phyloP scores from a whole-genome alignment of 2,797 vertebrate species.

The Taeniopygia guttata region DNA sequence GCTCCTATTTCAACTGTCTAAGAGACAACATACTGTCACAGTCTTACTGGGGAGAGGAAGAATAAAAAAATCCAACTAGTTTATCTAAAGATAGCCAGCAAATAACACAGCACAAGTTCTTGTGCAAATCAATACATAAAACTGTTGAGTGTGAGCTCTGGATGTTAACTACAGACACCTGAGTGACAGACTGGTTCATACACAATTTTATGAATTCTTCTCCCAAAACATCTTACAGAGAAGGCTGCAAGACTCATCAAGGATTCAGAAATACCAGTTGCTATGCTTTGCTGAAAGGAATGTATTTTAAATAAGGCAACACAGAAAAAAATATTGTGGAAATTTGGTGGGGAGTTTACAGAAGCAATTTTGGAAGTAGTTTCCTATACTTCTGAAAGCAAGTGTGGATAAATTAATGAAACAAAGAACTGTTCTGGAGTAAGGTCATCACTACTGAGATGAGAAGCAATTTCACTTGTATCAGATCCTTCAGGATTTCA shows the following conservation, averaged over 20 bases:
- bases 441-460: background rate
- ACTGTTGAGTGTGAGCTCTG: background rate
- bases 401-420: background rate
- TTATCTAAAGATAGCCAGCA: background rate
- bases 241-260: background rate
- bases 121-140: background rate
- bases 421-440: background rate
- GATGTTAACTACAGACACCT: background rate
- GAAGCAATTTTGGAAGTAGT: background rate
- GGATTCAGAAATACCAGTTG: background rate
- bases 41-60: background rate
- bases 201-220: accelerated
- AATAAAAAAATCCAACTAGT: background rate
- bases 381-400: background rate
- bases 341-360: background rate
- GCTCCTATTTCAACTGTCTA: background rate
- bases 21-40: background rate
- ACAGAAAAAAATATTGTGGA: background rate
- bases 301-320: background rate
- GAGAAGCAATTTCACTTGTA: background rate
- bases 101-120: background rate
- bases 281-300: background rate
- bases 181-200: background rate
- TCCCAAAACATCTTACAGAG: background rate
- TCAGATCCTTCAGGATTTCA: background rate